Percentiles rank a stretch among this genome's conserved stretches.
Evolutionary conservation across 2,888 invertebrate species (phyloP).

Genomic region (Marronus borbonicus): DNA sequence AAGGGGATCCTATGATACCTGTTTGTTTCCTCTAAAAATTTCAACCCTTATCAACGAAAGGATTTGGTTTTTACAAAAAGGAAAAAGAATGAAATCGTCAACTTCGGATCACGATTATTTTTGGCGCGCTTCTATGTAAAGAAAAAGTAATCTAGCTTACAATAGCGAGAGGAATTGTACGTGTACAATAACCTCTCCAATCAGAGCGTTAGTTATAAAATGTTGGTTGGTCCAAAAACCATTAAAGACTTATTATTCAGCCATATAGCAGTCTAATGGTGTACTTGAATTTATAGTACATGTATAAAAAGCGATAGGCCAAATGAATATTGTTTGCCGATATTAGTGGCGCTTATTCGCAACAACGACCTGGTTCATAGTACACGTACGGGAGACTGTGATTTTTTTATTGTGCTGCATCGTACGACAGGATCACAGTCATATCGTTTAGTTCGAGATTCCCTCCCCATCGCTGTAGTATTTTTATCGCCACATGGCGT

Average conservation of each 20-base stretch:
- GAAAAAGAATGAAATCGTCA: not conserved
- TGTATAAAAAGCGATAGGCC: conserved; percentile 58
- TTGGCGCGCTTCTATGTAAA: conserved; percentile 6
- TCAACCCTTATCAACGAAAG: conserved; percentile 38
- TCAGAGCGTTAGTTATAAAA: conserved; percentile 58
- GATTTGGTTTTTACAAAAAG: conserved; percentile 28
- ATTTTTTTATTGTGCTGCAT: conserved; percentile 16
- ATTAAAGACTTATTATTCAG: conserved; percentile 62
- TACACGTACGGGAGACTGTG: conserved; percentile 26
- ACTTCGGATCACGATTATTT: conserved; percentile 19
- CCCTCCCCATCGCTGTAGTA: conserved; percentile 57
- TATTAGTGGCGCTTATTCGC: conserved; percentile 68
- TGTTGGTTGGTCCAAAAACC: conserved; percentile 62
- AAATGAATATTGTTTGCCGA: conserved; percentile 66
- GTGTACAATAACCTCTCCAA: conserved; percentile 54
- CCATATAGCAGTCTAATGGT: conserved; percentile 60
- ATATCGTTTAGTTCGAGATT: conserved; percentile 49
- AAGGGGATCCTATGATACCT: conserved; percentile 4
- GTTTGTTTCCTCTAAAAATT: conserved; percentile 32
- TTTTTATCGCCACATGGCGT: conserved; percentile 59
- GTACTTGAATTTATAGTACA: conserved; percentile 61
- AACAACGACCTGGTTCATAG: conserved; percentile 29
- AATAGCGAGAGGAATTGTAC: conserved; percentile 28
- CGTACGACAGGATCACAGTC: conserved; percentile 54
- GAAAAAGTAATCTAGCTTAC: conserved; percentile 9